These are phyloP conservation scores for Agrotis clavis DNA, from an alignment of 2,888 invertebrate genomes.

Conservation along the genomic window DNA sequence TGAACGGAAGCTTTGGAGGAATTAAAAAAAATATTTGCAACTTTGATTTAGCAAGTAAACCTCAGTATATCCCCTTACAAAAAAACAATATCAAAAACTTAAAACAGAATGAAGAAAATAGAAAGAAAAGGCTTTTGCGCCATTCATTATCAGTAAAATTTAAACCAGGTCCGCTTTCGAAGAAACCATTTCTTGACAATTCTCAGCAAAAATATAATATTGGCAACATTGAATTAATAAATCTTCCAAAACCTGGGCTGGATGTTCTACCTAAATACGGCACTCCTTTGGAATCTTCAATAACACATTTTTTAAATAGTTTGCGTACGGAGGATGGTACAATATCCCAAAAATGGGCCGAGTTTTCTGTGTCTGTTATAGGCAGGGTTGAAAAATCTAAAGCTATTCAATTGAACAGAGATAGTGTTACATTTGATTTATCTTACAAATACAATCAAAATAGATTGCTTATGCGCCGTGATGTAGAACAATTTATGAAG, in stretches of 20 bases:
- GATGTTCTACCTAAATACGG: slow-evolving; percentile 87
- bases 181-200: slow-evolving; percentile 85
- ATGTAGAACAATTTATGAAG: slow-evolving; percentile 53
- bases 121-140: slow-evolving; percentile 75
- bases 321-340: slow-evolving; percentile 79
- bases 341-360: slow-evolving; percentile 88
- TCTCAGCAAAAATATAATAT: slow-evolving; percentile 84
- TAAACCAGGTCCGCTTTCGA: slow-evolving; percentile 91
- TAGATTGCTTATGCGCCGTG: slow-evolving; percentile 88
- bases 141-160: slow-evolving; percentile 85
- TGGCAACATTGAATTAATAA: slow-evolving; percentile 85
- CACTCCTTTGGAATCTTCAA: slow-evolving; percentile 83
- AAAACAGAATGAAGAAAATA: slow-evolving; percentile 59
- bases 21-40: slow-evolving; percentile 78
- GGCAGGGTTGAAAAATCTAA: slow-evolving; percentile 73
- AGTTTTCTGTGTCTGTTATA: slow-evolving; percentile 90
- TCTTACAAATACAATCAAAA: slow-evolving; percentile 91
- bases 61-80: slow-evolving; percentile 57
- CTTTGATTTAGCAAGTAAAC: slow-evolving; percentile 72
- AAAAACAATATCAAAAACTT: slow-evolving; percentile 46
- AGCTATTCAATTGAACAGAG: slow-evolving; percentile 68
- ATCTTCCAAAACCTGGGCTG: slow-evolving; percentile 88
- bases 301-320: slow-evolving; percentile 83
- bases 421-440: slow-evolving; percentile 89
- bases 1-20: slow-evolving; percentile 85